These are phyloP conservation scores for Equus quagga DNA, from an alignment of 2,113 vertebrate species.

Conservation along the genomic window DNA sequence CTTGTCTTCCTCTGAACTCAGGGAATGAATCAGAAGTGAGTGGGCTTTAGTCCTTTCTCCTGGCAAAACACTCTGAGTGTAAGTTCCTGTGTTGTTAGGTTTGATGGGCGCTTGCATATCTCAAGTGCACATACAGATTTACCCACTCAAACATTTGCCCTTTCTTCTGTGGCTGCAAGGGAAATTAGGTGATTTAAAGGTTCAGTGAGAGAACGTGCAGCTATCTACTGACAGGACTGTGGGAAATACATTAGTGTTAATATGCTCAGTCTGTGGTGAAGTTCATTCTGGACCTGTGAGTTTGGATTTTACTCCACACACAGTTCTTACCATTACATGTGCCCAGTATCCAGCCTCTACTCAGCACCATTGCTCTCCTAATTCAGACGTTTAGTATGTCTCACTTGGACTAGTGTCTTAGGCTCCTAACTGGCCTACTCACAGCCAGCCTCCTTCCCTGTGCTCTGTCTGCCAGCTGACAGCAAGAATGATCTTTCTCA, in stretches of 20 bases:
- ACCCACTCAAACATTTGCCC: not conserved
- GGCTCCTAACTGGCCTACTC: not conserved
- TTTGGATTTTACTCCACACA: not conserved
- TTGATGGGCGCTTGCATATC: constrained; percentile 63
- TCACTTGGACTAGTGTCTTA: not conserved
- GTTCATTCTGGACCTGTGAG: not conserved
- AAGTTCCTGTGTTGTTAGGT: constrained; percentile 55
- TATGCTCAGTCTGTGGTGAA: not conserved
- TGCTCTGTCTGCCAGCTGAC: not conserved
- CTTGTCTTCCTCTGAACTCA: not conserved
- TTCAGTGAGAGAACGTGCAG: not conserved
- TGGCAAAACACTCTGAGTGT: constrained; percentile 25
- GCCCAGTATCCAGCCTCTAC: not conserved
- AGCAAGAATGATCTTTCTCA: not conserved
- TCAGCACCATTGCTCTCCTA: not conserved
- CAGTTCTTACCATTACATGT: not conserved
- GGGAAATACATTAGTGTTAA: not conserved
- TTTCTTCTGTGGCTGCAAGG: not conserved
- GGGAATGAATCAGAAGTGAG: constrained; percentile 25
- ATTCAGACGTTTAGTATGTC: not conserved
- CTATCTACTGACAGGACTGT: not conserved
- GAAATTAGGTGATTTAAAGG: not conserved
- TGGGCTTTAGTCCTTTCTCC: constrained; percentile 26
- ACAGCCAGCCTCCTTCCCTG: not conserved
- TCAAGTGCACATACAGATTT: constrained; percentile 24